These are phyloP conservation scores for Carabus problematicus DNA, from an alignment of 2,888 invertebrate genomes.

Conservation along the genomic window DNA sequence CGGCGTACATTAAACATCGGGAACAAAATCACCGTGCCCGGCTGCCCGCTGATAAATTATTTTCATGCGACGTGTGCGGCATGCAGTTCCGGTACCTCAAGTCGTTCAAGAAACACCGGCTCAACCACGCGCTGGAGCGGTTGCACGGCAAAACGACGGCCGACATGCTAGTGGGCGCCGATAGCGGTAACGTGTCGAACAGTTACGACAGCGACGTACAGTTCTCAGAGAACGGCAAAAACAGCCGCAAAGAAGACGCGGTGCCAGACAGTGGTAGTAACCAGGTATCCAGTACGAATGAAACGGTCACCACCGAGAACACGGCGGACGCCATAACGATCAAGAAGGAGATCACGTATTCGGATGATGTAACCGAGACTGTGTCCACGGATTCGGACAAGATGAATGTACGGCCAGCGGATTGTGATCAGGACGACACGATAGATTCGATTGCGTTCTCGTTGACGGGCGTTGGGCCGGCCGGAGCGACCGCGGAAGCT, in stretches of 20 bases:
- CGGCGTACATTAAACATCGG: conserved; percentile 83
- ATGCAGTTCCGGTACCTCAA: conserved; percentile 89
- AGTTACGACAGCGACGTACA: conserved; percentile 36
- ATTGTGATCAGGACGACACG: conserved; percentile 74
- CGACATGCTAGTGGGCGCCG: conserved; percentile 47
- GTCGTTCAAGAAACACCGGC: conserved; percentile 87
- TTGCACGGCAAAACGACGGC: conserved; percentile 72
- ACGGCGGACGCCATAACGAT: conserved; percentile 51
- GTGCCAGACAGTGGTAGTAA: conserved; percentile 61
- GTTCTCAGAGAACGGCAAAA: conserved; percentile 22
- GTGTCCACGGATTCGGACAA: conserved; percentile 54
- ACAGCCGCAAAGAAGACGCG: conserved; percentile 37
- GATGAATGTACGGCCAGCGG: conserved; percentile 54
- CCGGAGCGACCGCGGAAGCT: conserved; percentile 63
- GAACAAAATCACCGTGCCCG: conserved; percentile 89
- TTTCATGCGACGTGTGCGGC: conserved; percentile 90
- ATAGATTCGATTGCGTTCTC: conserved; percentile 72
- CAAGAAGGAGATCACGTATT: conserved; percentile 48
- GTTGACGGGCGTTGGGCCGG: conserved; percentile 64
- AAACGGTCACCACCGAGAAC: conserved; percentile 60
- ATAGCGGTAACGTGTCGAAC: conserved; percentile 43
- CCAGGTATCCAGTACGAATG: conserved; percentile 74
- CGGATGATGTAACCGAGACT: conserved; percentile 53
- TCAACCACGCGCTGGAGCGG: conserved; percentile 85
- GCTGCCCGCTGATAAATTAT: conserved; percentile 86